Evolutionary conservation across 2,113 vertebrate species (phyloP), one percentile per base, ranked within the genome.

Genomic region (Chaetura pelagica): DNA sequence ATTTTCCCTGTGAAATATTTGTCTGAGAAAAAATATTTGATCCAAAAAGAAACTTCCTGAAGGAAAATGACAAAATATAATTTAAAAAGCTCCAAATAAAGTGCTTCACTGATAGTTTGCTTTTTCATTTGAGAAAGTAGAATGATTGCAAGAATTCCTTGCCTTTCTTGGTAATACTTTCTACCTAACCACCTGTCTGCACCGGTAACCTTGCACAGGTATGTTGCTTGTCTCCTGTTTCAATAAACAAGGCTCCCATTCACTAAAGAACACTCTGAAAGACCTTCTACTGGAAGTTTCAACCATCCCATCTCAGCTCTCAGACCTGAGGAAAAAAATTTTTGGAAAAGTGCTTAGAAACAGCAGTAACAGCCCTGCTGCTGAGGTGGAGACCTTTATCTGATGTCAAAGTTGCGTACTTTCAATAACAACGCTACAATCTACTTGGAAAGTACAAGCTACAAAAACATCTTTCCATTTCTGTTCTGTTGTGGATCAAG

Each of bases 121-220:
- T 74, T 88, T 93, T 63, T 48, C 10, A 15, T 78, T 78, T 78
- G 29, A 67, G 34, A 49, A 89, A 64, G 30, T 44, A 35, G 72
- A 91, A 95, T 20, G 4, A 54, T 40, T 77, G 14, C 15, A 63
- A 64, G 24, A 68, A 78, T 84, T 67, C 15, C 21, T 59, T 67
- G 29, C 42, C 18, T 81, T 54, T 84, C 42, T 29, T 83, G 23
- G 22, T 52, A 27, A 42, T 18, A 61, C 52, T 34, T 75, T 76
- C 34, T 80, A 11, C 15, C 32, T 57, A 26, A 62, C 29, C 10
- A 0, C 14, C 34, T 71, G 29, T 78, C 29, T 62, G 17, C 34
- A 14, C 0, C 2, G 26, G 9, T 49, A 46, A 24, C 9, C 23
- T 79, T 4, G 0, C 30, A 46, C 6, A 22, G 6, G 6, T 44